Evolutionary conservation across 2,888 invertebrate species (phyloP), one percentile per base, ranked within the genome.

Genomic region (Portevinia maculata): DNA sequence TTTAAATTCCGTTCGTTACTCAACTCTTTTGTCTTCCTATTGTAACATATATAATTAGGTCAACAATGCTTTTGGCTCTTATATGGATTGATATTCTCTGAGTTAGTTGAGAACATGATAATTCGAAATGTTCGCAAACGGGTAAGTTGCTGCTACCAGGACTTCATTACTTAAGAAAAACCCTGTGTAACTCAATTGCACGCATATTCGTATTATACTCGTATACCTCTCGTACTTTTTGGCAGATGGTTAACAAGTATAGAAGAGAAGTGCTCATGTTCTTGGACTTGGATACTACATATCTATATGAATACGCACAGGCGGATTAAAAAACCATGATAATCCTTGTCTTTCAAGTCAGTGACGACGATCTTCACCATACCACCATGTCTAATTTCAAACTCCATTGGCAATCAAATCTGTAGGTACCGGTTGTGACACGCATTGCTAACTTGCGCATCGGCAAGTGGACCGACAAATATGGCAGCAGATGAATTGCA

Each of bases 401-500:
- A 78, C 48, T 83, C 76, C 78, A 83, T 50, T 62, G 78, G 71
- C 78, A 67, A 83, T 83, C 83, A 78, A 78, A 83, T 83, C 78
- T 67, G 34, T 46, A 46, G 70, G 76, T 78, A 78, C 71, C 62
- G 83, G 71, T 73, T 73, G 76, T 59, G 60, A 67, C 79, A 79
- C 67, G 73, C 73, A 79, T 79, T 79, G 48, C 67, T 74, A 60
- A 73, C 73, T 65, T 67, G 2, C 24, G 83, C 71, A 83, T 71
- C 55, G 64, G 55, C 67, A 55, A 74, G 73, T 65, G 41, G 64
- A 83, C 78, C 71, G 78, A 78, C 71, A 78, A 78, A 73, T 78
- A 73, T 78, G 83, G 78, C 78, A 78, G 55, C 59, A 73, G 78
- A 78, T 78, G 78, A 83, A 83, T 76, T 83, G 78, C 76, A 81